Conservation (phyloP, 2,888 invertebrate genomes). For the Drosophila yooni region DNA sequence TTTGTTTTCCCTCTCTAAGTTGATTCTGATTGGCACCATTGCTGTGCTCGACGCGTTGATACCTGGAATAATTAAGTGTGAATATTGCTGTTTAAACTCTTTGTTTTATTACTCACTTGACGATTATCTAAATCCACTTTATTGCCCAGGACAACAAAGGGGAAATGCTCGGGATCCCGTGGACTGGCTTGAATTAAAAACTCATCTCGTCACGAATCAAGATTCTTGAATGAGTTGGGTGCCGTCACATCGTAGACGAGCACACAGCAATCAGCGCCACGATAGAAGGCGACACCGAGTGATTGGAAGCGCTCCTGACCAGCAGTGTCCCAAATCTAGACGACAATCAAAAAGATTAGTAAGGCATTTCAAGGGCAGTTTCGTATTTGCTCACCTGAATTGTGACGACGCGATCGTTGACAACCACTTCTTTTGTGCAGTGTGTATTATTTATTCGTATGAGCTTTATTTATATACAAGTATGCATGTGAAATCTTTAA, state of each 20-base stretch:
- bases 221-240: slow-evolving; percentile 98
- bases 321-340: slow-evolving; percentile 99
- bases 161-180: slow-evolving; percentile 99
- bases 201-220: slow-evolving; percentile 99
- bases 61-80: slow-evolving; percentile 85
- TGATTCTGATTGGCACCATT: slow-evolving; percentile 96
- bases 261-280: slow-evolving; percentile 99
- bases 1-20: slow-evolving; percentile 2
- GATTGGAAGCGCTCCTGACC: slow-evolving; percentile 99
- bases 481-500: neutral
- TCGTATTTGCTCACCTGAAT: slow-evolving; percentile 90
- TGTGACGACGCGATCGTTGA: slow-evolving; percentile 99
- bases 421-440: slow-evolving; percentile 97
- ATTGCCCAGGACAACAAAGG: slow-evolving; percentile 99
- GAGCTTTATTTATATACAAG: neutral
- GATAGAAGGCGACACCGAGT: slow-evolving; percentile 98
- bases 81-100: neutral
- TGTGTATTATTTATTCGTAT: neutral
- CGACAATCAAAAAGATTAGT: slow-evolving; percentile 69
- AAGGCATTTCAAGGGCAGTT: neutral
- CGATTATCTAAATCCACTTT: slow-evolving; percentile 97
- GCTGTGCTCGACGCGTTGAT: slow-evolving; percentile 95
- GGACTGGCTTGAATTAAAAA: slow-evolving; percentile 98
- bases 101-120: slow-evolving; percentile 87
- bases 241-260: slow-evolving; percentile 99